These are phyloP conservation scores for Perodicticus potto DNA, from an alignment of 2,797 vertebrate genomes.

Conservation along the genomic window DNA sequence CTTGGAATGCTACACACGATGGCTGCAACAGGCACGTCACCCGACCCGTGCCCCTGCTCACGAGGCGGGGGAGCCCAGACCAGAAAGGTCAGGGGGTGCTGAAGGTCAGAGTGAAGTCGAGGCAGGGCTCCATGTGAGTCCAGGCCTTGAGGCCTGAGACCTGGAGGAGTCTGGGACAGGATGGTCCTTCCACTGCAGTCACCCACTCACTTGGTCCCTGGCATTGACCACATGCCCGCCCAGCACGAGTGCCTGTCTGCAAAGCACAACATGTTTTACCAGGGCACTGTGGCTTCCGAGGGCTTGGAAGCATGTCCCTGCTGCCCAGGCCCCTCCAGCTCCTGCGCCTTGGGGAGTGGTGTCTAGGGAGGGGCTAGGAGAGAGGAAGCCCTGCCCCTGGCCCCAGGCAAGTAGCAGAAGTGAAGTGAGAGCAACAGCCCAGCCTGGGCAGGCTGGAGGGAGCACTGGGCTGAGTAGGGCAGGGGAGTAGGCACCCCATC, in stretches of 20 bases:
- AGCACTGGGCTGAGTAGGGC: neutral
- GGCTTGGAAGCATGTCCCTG: neutral
- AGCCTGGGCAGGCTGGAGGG: neutral
- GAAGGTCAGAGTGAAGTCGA: neutral
- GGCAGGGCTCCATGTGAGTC: neutral
- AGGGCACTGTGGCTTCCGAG: neutral
- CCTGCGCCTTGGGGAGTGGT: neutral
- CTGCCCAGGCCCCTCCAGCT: neutral
- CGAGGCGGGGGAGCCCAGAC: neutral
- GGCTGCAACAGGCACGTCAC: accelerated
- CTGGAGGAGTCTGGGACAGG: neutral
- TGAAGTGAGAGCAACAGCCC: too few relatives aligned
- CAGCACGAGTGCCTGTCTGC: accelerated
- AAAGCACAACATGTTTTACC: neutral
- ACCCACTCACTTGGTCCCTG: neutral
- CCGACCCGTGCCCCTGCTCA: accelerated
- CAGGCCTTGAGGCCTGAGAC: neutral
- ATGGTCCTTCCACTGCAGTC: too few relatives aligned
- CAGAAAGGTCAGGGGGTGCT: neutral
- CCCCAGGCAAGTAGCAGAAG: neutral
- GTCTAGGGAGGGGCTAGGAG: neutral
- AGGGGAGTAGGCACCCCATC: accelerated
- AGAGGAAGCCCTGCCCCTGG: neutral
- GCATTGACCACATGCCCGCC: neutral
- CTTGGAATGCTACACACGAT: neutral